Percentiles rank a stretch among this genome's conserved stretches.
phyloP scores from a whole-genome alignment of 2,797 vertebrate genomes.

The Gymnopithys bicolor region DNA sequence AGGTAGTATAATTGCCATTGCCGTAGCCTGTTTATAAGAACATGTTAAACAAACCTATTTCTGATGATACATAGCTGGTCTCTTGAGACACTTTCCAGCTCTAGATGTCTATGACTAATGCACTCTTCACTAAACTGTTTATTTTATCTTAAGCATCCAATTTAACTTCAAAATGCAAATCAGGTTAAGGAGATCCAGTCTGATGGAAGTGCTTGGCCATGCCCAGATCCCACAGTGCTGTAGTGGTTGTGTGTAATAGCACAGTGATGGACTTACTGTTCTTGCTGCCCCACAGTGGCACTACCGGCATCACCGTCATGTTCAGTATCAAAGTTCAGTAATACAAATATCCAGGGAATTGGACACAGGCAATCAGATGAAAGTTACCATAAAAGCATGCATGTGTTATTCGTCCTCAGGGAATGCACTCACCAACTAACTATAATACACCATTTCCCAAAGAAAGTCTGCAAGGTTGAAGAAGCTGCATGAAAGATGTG shows the following conservation, averaged over 20 bases:
- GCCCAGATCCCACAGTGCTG: background rate
- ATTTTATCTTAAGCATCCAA: background rate
- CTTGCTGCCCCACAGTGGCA: background rate
- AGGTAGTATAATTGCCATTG: background rate
- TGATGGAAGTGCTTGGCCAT: background rate
- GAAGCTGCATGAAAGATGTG: background rate
- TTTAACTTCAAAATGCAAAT: background rate
- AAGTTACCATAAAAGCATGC: background rate
- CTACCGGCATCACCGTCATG: background rate
- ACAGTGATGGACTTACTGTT: background rate
- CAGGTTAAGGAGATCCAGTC: background rate
- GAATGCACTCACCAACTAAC: background rate
- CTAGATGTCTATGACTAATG: background rate
- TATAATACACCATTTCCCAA: background rate
- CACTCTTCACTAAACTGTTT: background rate
- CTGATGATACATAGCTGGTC: background rate
- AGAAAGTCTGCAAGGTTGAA: background rate
- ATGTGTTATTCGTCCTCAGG: background rate
- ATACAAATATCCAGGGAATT: background rate
- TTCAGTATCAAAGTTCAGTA: background rate
- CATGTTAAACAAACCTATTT: background rate
- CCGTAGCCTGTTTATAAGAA: background rate
- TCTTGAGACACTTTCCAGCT: background rate
- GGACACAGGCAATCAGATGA: background rate
- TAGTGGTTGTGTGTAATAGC: fast-evolving